Evolutionary conservation across 2,797 vertebrate genomes (phyloP), one percentile per base, ranked within the genome.

Genomic region (Tinamus major): DNA sequence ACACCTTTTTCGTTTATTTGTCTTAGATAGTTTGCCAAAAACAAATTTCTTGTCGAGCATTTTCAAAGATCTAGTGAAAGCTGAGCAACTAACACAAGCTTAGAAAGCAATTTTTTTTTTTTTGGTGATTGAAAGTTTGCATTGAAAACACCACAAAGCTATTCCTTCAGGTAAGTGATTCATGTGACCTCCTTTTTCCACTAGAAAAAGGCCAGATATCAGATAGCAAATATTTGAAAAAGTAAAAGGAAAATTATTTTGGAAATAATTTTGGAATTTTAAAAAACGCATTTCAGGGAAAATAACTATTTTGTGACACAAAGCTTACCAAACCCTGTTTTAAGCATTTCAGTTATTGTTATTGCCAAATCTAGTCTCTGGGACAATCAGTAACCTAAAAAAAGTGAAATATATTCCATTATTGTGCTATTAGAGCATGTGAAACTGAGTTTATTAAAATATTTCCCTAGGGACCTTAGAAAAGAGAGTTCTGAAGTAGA

Each of bases 391-490:
- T 31, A 42, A 82, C 41, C 70, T 37, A 64, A 77, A 51, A 64
- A 81, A 77, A 4, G 24, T 42, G 65, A 85, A 93, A 82, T 3
- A 4, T 56, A 71, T 74, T 78, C 64, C 64, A 0, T 76, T 74
- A 14, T 26, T 87, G 12, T 68, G 56, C 6, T 67, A 63, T n/a
- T 18, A 80, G 79, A 86, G 6, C 26, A 51, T n/a, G n/a, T 13
- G 74, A 92, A 56, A 21, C 2, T n/a, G n/a, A 61, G 5, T 15
- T 93, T 80, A 68, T 92, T 58, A 44, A 90, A 42, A 74, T 1
- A 12, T 77, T 89, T 63, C 67, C 39, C 79, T 87, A 78, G 68
- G 89, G 75, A 88, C 82, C 89, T 93, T 92, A 78, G 78, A 92
- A 94, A 81, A 94, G 56, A 91, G 70, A 44, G 26, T 59, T 92